Base-by-base conservation (phyloP, 2,888 invertebrate genomes). In the Clusia tigrina region DNA sequence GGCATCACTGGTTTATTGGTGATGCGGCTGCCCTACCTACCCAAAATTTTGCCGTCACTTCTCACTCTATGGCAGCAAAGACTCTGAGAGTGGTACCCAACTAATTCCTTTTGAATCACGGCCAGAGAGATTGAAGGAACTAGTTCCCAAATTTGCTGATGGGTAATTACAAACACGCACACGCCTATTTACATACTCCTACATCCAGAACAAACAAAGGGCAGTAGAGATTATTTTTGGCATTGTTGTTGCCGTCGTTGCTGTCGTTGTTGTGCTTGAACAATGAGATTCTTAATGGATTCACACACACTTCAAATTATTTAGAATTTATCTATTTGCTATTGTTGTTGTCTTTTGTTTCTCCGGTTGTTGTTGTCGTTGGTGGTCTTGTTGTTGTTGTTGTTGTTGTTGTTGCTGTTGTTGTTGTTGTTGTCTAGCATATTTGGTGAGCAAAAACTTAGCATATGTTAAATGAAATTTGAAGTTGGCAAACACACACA, bases 401-500 rank as follows among this genome's bases (percentile, higher is more conserved):
- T 9, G 6, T 5, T 22, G 60, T 64, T 69, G 63, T 67, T 69
- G 66, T 37, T 54, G 37, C 22, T 32, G 18, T 46, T n/a, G n/a
- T n/a, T n/a, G n/a, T n/a, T n/a, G n/a, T n/a, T n/a, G n/a, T n/a
- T n/a, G n/a, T n/a, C n/a, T n/a, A n/a, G n/a, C n/a, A n/a, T 22
- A 32, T 60, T 63, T 66, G 58, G 54, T 60, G 38, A 58, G 48
- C 54, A 55, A 67, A 69, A 69, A 68, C 67, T 69, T 68, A 68
- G 69, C 74, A 71, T 77, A 73, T 75, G 74, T 71, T 67, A 70
- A 77, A 76, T 73, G 71, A 74, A 71, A 73, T 74, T n/a, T 71
- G 61, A 68, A 65, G 65, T 68, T 66, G 64, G 66, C 65, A 73
- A 75, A 73, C 70, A 74, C n/a, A n/a, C n/a, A n/a, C 63, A 15